A percentile compares a stretch with the other conserved stretches of the same genome.
phyloP scores from a whole-genome alignment of 2,888 invertebrate genomes.

The Leptinotarsa juncta region DNA sequence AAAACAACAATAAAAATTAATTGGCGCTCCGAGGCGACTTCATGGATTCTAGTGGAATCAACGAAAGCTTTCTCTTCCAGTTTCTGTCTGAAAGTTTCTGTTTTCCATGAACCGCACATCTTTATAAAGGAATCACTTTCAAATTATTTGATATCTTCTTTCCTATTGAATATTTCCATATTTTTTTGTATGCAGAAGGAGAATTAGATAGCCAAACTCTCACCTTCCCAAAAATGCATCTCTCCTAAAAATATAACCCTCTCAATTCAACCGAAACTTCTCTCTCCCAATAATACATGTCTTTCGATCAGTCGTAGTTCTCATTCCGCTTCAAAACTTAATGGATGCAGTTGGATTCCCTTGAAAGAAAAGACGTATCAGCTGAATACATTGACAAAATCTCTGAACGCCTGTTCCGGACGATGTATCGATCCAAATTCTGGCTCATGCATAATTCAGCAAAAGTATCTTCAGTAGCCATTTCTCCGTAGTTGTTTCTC shows the following conservation, averaged over 20 bases:
- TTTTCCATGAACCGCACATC: too few species aligned
- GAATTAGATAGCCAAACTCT: too few species aligned
- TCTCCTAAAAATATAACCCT: too few species aligned
- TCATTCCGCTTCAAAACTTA: neutral
- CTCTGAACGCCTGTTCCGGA: constrained; percentile 6
- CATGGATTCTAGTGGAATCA: too few species aligned
- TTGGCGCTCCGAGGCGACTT: too few species aligned
- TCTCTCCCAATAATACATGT: neutral
- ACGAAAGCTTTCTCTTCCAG: neutral
- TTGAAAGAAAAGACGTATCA: neutral
- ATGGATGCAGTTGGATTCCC: neutral
- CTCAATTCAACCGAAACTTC: too few species aligned
- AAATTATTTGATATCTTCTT: too few species aligned
- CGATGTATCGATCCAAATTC: neutral
- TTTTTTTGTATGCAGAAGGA: too few species aligned
- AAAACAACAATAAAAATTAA: too few species aligned
- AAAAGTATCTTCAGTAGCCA: neutral
- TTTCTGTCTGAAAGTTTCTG: neutral
- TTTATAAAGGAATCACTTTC: too few species aligned
- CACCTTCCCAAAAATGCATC: too few species aligned
- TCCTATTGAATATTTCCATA: too few species aligned
- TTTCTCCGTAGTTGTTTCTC: neutral
- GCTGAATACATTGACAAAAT: neutral
- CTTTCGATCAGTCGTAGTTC: neutral
- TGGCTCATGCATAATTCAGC: constrained; percentile 3